Percentiles rank a stretch among this genome's conserved stretches.
Conservation (phyloP, 2,113 vertebrate genomes). For the Syrmaticus mikado region DNA sequence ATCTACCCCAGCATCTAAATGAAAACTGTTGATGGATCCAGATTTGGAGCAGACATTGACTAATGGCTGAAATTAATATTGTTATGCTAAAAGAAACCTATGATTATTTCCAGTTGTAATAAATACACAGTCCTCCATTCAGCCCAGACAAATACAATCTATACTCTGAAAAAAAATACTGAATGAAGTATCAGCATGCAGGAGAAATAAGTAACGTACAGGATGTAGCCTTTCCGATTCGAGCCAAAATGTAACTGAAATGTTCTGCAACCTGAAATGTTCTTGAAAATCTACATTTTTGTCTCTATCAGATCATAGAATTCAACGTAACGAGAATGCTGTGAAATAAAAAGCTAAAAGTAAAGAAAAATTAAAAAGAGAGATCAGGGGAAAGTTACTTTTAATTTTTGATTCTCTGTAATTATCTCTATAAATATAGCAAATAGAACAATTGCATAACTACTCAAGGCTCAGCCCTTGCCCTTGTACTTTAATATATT, state of each 20-base stretch:
- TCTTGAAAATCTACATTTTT: background rate
- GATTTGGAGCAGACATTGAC: background rate
- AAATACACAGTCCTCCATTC: background rate
- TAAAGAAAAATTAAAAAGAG: background rate
- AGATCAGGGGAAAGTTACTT: background rate
- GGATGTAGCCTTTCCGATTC: background rate
- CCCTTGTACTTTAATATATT: background rate
- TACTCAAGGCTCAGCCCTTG: background rate
- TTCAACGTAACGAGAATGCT: background rate
- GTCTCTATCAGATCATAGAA: background rate
- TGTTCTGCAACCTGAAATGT: background rate
- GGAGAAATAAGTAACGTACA: background rate
- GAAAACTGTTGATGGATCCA: background rate
- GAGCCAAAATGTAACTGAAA: background rate
- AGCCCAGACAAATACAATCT: background rate
- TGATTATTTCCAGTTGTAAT: background rate
- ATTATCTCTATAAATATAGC: background rate
- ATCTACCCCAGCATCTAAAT: background rate
- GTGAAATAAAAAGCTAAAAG: background rate
- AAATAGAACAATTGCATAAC: conserved; percentile 13
- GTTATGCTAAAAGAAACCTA: background rate
- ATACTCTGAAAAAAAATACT: background rate
- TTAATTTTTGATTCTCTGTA: background rate
- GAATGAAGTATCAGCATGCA: background rate
- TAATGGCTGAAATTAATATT: background rate